Evolutionary conservation across 2,888 invertebrate genomes (phyloP).

Genomic region (Nymphalis polychloros): DNA sequence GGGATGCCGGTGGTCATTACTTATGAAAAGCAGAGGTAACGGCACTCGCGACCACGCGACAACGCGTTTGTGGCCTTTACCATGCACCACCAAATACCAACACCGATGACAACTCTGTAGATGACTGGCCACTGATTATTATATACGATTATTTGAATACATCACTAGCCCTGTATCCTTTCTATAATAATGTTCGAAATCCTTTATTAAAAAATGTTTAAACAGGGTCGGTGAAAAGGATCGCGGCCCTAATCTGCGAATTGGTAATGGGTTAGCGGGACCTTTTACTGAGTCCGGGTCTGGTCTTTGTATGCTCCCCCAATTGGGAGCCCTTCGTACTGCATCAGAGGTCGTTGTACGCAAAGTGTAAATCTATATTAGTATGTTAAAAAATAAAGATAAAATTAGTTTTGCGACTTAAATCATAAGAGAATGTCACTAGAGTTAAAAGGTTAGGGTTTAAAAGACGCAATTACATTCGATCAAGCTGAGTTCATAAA

Average conservation of each 20-base stretch:
- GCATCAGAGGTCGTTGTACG: slow-evolving; percentile 14
- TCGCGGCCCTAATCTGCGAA: slow-evolving; percentile 61
- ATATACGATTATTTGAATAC: not conserved
- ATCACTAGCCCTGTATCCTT: not conserved
- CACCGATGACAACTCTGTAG: slow-evolving; percentile 25
- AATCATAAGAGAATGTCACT: too few relatives aligned
- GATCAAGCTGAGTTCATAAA: slow-evolving; percentile 56
- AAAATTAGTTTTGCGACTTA: not conserved
- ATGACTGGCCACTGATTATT: not conserved
- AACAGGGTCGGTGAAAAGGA: slow-evolving; percentile 38
- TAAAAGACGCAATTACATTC: slow-evolving; percentile 14
- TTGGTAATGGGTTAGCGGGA: slow-evolving; percentile 61
- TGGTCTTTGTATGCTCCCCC: slow-evolving; percentile 70
- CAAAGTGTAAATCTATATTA: not conserved
- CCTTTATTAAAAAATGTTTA: slow-evolving; percentile 7
- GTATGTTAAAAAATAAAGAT: not conserved
- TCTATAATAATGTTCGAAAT: slow-evolving; percentile 1
- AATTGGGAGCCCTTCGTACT: slow-evolving; percentile 48
- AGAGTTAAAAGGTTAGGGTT: not conserved
- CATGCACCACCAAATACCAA: slow-evolving; percentile 45
- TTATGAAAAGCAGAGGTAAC: slow-evolving; percentile 77
- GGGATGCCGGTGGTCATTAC: slow-evolving; percentile 63
- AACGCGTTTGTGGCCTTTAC: slow-evolving; percentile 30
- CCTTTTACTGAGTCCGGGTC: slow-evolving; percentile 63
- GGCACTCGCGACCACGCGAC: slow-evolving; percentile 44